Percentiles rank a stretch among this genome's conserved stretches.
These are phyloP conservation scores for Drosophila rufa DNA, from an alignment of 1,140 invertebrate species.

Conservation along the genomic window DNA sequence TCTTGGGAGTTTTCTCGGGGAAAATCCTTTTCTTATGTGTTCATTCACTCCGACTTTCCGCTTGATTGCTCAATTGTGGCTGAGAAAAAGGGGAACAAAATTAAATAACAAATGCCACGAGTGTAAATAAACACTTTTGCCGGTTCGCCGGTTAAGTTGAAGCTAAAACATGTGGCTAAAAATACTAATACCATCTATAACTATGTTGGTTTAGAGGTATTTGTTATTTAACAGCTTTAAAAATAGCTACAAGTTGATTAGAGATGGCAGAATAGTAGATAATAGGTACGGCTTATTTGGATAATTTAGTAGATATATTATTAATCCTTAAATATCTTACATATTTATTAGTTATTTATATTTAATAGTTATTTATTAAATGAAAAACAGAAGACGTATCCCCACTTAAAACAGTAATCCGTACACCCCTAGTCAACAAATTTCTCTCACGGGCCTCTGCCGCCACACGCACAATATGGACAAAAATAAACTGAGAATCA, in stretches of 20 bases:
- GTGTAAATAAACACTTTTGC: constrained; percentile 61
- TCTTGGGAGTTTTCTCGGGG: constrained; percentile 20
- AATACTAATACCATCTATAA: background rate
- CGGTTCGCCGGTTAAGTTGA: constrained; percentile 30
- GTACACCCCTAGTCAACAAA: too few species aligned
- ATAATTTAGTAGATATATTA: background rate
- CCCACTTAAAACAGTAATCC: too few species aligned
- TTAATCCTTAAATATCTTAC: too few species aligned
- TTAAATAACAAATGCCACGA: constrained; percentile 66
- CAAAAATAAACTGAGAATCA: too few species aligned
- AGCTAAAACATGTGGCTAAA: constrained; percentile 1
- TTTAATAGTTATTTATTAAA: too few species aligned
- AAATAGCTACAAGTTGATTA: background rate
- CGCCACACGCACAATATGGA: too few species aligned
- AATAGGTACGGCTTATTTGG: background rate
- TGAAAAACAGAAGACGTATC: too few species aligned
- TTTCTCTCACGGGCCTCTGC: too few species aligned
- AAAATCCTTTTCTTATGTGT: constrained; percentile 54
- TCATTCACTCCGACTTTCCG: constrained; percentile 63
- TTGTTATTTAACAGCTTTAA: background rate
- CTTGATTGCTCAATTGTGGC: constrained; percentile 75
- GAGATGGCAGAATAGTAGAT: background rate
- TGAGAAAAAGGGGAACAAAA: constrained; percentile 27
- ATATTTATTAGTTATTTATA: too few species aligned
- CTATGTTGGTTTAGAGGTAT: background rate